A percentile compares a stretch with the other conserved stretches of the same genome.
Evolutionary conservation across 2,888 invertebrate species (phyloP).

Genomic region (Orthosia incerta): DNA sequence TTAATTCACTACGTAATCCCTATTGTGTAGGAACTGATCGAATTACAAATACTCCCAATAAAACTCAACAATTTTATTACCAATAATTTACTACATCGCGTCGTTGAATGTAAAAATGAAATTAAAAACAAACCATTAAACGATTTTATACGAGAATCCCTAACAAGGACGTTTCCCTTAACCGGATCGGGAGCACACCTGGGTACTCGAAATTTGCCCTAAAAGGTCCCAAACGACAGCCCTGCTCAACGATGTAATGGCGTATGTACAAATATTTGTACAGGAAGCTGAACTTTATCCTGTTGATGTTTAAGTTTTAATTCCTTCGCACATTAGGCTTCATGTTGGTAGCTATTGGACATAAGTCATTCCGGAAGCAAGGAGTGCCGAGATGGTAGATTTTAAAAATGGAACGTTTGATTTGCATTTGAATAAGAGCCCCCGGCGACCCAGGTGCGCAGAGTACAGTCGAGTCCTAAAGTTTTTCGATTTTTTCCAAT

Average conservation of each 20-base stretch:
- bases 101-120: slow-evolving; percentile 87
- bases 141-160: slow-evolving; percentile 89
- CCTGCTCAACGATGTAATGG: slow-evolving; percentile 64
- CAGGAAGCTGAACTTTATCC: slow-evolving; percentile 61
- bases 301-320: slow-evolving; percentile 63
- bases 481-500: slow-evolving; percentile 77
- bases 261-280: slow-evolving; percentile 65
- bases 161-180: slow-evolving; percentile 91
- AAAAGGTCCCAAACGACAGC: slow-evolving; percentile 90
- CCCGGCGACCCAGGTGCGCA: slow-evolving; percentile 90
- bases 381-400: slow-evolving; percentile 90
- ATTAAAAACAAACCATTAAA: slow-evolving; percentile 91
- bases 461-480: slow-evolving; percentile 84
- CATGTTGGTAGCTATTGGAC: slow-evolving; percentile 83
- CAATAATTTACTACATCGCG: slow-evolving; percentile 86
- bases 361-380: slow-evolving; percentile 90
- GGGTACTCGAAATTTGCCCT: slow-evolving; percentile 89
- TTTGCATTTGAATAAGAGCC: slow-evolving; percentile 91
- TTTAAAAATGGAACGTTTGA: slow-evolving; percentile 91
- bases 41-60: slow-evolving; percentile 82
- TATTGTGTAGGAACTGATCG: slow-evolving; percentile 74
- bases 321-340: slow-evolving; percentile 65
- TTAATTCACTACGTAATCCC: slow-evolving; percentile 72
- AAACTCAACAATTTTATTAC: slow-evolving; percentile 83
- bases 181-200: slow-evolving; percentile 91